Evolutionary conservation across 2,113 vertebrate genomes (phyloP), one percentile per base, ranked within the genome.

Genomic region (Polypterus bichir): DNA sequence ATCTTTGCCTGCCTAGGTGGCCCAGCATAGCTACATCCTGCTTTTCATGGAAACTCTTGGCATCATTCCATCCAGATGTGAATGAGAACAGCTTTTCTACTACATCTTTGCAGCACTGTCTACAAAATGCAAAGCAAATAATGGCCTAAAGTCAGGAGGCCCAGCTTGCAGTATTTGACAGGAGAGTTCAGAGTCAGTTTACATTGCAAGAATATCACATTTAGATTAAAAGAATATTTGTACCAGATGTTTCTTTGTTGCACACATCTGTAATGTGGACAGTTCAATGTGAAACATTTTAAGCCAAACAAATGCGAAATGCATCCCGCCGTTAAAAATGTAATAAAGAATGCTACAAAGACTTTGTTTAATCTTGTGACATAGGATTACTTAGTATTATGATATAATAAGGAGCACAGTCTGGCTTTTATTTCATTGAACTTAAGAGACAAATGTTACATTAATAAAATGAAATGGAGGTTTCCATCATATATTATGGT

Each of bases 221-320:
- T 70, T 66, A 65, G 67, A 70, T 71, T 60, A 60, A 58, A 61
- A 61, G 66, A 70, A 72, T 71, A 76, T 79, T 66, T 65, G 64
- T 73, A 71, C 67, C 81, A 82, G 74, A 78, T 81, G 78, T 72
- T 73, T 62, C 67, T 77, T 69, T 71, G 75, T 74, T 74, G 64
- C 67, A 71, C 70, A 68, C 75, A 78, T 77, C 68, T 75, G 77
- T 68, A 74, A 66, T 59, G 70, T 73, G 66, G 27, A 27, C 27
- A 27, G 27, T 27, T 27, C 67, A 67, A 70, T 66, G 52, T 62
- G 62, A 69, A 62, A 63, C 70, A 62, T 74, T 56, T 59, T 71
- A 59, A 61, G 62, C 64, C 56, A 70, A 66, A 71, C 70, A 69
- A 67, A 72, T 64, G 68, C 48, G 59, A n/a, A 9, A 58, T 60